These are phyloP conservation scores for Rhegmatorhina hoffmannsi DNA, from an alignment of 2,113 vertebrate species.

Conservation along the genomic window DNA sequence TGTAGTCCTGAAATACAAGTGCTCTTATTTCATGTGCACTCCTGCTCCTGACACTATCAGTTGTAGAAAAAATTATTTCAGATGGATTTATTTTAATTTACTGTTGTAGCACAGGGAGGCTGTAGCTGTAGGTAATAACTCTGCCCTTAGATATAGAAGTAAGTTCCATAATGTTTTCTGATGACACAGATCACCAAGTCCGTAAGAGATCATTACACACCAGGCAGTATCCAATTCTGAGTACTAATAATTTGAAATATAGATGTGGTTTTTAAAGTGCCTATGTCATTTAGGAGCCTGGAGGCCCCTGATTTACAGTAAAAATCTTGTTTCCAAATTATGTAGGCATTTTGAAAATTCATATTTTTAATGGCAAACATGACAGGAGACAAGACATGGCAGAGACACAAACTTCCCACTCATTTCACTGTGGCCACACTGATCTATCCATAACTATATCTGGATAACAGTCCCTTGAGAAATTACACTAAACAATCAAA, in stretches of 20 bases:
- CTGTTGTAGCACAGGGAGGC: neutral
- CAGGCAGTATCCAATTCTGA: neutral
- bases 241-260: neutral
- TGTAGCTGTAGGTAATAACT: neutral
- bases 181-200: neutral
- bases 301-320: neutral
- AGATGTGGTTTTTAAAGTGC: neutral
- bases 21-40: neutral
- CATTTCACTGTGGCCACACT: neutral
- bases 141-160: neutral
- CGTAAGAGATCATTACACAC: neutral
- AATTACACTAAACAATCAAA: neutral
- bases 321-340: neutral
- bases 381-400: neutral
- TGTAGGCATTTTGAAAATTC: neutral
- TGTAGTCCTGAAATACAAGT: neutral
- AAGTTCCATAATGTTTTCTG: neutral
- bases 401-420: neutral
- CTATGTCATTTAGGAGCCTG: neutral
- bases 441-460: neutral
- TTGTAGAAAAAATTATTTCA: neutral
- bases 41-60: neutral
- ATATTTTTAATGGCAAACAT: neutral
- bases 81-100: neutral
- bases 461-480: neutral